Percentiles rank a stretch among this genome's conserved stretches.
Evolutionary conservation across 2,113 vertebrate genomes (phyloP).

Genomic region (Corythoichthys haematopterus): DNA sequence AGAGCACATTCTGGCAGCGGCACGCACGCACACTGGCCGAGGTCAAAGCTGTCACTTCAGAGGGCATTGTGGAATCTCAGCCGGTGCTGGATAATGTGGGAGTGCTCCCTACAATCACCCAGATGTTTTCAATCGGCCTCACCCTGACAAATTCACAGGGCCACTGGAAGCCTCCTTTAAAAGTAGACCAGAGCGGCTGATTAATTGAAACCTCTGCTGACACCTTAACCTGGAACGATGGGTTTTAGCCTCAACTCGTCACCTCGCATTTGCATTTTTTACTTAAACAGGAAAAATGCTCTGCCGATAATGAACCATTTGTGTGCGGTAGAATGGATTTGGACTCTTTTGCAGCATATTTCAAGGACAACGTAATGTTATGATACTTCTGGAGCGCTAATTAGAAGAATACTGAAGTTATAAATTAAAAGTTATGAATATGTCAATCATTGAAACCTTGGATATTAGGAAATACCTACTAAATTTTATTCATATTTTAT

Average conservation of each 20-base stretch:
- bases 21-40: conserved; percentile 63
- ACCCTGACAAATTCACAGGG: conserved; percentile 28
- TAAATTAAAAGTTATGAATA: no score
- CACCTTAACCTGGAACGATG: conserved; percentile 24
- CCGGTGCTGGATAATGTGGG: conserved; percentile 68
- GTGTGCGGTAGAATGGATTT: background rate
- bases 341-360: background rate
- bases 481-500: no score
- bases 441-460: no score
- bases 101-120: conserved; percentile 69
- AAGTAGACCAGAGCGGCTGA: conserved; percentile 24
- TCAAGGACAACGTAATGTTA: conserved; percentile 1
- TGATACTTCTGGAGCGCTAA: background rate
- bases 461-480: no score
- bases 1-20: conserved; percentile 64
- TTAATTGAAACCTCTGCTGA: conserved; percentile 36
- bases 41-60: conserved; percentile 77
- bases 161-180: conserved; percentile 29
- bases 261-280: conserved; percentile 8
- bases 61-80: conserved; percentile 74
- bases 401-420: background rate
- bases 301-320: conserved; percentile 11
- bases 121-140: conserved; percentile 78
- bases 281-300: background rate
- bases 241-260: conserved; percentile 1